A percentile compares a stretch with the other conserved stretches of the same genome.
These are phyloP conservation scores for Antitype chi DNA, from an alignment of 2,888 invertebrate species.

Conservation along the genomic window DNA sequence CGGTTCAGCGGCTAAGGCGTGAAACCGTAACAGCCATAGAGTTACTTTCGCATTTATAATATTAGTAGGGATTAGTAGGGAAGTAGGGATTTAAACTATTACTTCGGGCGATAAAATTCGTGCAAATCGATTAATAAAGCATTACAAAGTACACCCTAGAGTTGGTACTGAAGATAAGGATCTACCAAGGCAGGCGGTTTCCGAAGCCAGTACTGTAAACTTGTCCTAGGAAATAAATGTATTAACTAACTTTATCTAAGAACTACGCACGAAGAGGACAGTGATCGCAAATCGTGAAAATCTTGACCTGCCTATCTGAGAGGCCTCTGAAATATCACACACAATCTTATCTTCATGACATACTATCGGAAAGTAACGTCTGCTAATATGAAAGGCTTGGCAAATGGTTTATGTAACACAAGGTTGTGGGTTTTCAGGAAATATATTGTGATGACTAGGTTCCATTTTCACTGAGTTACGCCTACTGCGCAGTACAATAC, in stretches of 20 bases:
- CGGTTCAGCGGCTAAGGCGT: too few species aligned
- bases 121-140: too few species aligned
- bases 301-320: constrained; percentile 14
- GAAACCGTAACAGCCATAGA: too few species aligned
- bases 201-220: neutral
- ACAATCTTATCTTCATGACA: constrained; percentile 33
- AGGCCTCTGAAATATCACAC: constrained; percentile 25
- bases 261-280: neutral
- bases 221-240: neutral
- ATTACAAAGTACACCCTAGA: too few species aligned
- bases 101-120: too few species aligned
- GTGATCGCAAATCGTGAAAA: constrained; percentile 13
- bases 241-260: neutral
- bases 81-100: too few species aligned
- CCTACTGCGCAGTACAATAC: constrained; percentile 10
- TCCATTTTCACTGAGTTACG: neutral
- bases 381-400: constrained; percentile 22
- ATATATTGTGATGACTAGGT: neutral
- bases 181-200: too few species aligned
- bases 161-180: too few species aligned
- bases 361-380: constrained; percentile 22
- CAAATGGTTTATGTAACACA: constrained; percentile 11
- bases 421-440: constrained; percentile 17
- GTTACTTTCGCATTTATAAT: too few species aligned
- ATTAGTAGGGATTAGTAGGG: too few species aligned